These are phyloP conservation scores for Mus minutoides DNA, from an alignment of 2,797 vertebrate genomes.

Conservation along the genomic window DNA sequence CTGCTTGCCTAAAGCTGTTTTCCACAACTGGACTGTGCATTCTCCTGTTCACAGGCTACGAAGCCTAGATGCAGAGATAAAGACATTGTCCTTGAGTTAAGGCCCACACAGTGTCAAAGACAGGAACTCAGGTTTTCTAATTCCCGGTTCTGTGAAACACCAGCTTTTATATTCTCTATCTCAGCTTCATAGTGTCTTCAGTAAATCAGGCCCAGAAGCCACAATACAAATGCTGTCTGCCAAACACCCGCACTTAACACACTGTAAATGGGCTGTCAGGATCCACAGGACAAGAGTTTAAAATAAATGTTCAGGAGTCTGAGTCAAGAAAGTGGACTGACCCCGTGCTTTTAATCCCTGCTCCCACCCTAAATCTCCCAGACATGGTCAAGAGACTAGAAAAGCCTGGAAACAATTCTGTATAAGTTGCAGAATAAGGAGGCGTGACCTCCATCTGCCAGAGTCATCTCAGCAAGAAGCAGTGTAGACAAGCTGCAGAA, in stretches of 20 bases:
- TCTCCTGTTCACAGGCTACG: constrained; percentile 21
- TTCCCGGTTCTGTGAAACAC: constrained; percentile 62
- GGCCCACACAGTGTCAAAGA: constrained; percentile 49
- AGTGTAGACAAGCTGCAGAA: not conserved
- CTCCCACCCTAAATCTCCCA: constrained; percentile 29
- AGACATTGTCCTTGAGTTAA: constrained; percentile 66
- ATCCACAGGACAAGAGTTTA: not conserved
- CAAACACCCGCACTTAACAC: constrained; percentile 57
- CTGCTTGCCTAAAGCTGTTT: not conserved
- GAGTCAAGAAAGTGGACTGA: constrained; percentile 50
- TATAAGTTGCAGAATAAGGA: not conserved
- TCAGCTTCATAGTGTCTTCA: constrained; percentile 52
- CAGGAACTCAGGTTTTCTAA: constrained; percentile 67
- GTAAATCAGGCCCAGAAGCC: constrained; percentile 69
- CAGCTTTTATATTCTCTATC: constrained; percentile 65
- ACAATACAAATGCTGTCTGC: not conserved
- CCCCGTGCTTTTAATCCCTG: constrained; percentile 23
- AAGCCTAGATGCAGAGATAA: constrained; percentile 34
- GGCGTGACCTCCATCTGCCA: not conserved
- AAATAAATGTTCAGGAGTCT: constrained; percentile 55
- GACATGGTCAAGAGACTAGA: not conserved
- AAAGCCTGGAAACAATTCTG: not conserved
- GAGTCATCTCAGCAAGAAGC: not conserved
- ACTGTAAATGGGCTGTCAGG: constrained; percentile 63
- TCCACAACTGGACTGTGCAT: not conserved